These are phyloP conservation scores for Phania funesta DNA, from an alignment of 2,888 invertebrate genomes.

Conservation along the genomic window DNA sequence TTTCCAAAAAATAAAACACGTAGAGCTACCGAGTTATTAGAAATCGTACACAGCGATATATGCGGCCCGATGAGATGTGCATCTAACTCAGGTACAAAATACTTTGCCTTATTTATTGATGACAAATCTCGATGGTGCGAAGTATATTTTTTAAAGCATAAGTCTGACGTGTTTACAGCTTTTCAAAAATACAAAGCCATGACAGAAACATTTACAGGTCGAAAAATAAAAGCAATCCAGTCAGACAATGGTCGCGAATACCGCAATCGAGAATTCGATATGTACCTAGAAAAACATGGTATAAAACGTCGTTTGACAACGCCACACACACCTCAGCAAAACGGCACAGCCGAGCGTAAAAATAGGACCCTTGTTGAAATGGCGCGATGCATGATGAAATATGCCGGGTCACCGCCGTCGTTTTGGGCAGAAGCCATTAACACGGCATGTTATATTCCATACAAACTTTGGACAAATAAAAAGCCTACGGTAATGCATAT, in stretches of 20 bases:
- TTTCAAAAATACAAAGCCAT: conserved; percentile 54
- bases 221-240: too few species aligned
- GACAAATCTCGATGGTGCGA: too few species aligned
- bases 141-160: too few species aligned
- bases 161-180: too few species aligned
- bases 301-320: conserved; percentile 66
- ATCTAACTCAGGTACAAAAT: too few species aligned
- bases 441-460: too few species aligned
- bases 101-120: too few species aligned
- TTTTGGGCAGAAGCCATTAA: conserved; percentile 32
- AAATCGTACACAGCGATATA: too few species aligned
- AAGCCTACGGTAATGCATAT: conserved; percentile 30
- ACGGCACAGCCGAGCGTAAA: not conserved
- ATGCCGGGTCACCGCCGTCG: conserved; percentile 60
- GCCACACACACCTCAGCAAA: not conserved
- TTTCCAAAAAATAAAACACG: conserved; percentile 57
- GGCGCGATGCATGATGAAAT: conserved; percentile 59
- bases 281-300: conserved; percentile 47
- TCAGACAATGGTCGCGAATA: conserved; percentile 66
- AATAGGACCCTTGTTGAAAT: not conserved
- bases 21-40: too few species aligned
- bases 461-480: conserved; percentile 48
- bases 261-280: conserved; percentile 47
- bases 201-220: too few species aligned
- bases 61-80: conserved; percentile 56